A percentile compares a stretch with the other conserved stretches of the same genome.
These are phyloP conservation scores for Leucoma salicis DNA, from an alignment of 2,888 invertebrate species.

Conservation along the genomic window DNA sequence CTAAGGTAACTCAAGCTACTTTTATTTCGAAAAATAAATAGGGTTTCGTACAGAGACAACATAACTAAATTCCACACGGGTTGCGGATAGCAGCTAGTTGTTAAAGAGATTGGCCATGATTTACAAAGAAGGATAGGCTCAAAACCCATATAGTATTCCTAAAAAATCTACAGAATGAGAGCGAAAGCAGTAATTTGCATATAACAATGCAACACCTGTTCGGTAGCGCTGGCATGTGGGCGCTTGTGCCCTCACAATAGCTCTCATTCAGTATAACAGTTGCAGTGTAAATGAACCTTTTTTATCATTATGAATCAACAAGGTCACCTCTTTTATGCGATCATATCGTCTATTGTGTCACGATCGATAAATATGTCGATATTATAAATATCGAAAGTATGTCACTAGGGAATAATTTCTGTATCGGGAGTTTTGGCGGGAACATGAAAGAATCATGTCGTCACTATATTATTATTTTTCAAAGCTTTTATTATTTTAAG, in stretches of 20 bases:
- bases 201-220: conserved; percentile 80
- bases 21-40: too few species aligned
- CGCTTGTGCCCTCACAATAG: conserved; percentile 67
- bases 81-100: too few species aligned
- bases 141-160: not conserved
- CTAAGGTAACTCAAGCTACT: too few species aligned
- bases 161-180: conserved; percentile 33
- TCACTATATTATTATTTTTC: too few species aligned
- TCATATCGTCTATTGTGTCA: conserved; percentile 51
- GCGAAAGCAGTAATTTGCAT: conserved; percentile 80
- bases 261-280: conserved; percentile 64
- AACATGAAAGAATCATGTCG: too few species aligned
- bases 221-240: conserved; percentile 63
- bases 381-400: not conserved
- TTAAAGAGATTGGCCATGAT: too few species aligned
- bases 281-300: conserved; percentile 81
- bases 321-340: conserved; percentile 69
- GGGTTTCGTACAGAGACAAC: too few species aligned
- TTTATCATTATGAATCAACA: conserved; percentile 72
- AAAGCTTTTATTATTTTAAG: too few species aligned
- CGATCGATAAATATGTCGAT: conserved; percentile 7
- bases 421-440: too few species aligned
- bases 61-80: too few species aligned
- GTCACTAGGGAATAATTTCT: too few species aligned
- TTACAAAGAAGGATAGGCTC: too few species aligned